Percentiles rank a stretch among this genome's conserved stretches.
Conservation (phyloP, 1,140 invertebrate species). For the Trichomalopsis sarcophagae region DNA sequence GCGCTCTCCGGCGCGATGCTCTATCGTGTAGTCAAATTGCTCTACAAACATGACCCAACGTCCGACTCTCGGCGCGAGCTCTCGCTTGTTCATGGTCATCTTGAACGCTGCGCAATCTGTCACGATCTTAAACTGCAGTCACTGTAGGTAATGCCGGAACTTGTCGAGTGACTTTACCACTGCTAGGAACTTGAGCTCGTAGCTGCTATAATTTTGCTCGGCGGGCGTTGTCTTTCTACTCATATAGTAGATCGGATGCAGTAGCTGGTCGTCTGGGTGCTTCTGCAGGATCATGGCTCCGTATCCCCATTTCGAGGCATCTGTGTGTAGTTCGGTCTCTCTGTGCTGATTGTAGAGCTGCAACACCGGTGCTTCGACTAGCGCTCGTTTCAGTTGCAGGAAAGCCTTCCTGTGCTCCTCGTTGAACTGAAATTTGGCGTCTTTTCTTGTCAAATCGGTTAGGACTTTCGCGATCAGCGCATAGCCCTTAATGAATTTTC, state of each 20-base stretch:
- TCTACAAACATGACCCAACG: no score
- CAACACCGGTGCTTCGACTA: neutral
- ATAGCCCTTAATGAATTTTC: conserved; percentile 57
- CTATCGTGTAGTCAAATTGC: no score
- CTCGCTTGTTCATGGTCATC: no score
- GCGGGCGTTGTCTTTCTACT: conserved; percentile 5
- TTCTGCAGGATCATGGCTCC: neutral
- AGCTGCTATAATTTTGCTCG: no score
- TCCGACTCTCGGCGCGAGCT: no score
- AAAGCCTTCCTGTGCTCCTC: conserved; percentile 50
- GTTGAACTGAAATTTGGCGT: neutral
- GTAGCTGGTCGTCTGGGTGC: neutral
- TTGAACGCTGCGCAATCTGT: no score
- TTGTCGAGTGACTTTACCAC: no score
- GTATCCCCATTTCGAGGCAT: neutral
- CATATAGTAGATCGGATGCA: neutral
- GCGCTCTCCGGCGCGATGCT: no score
- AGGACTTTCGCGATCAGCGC: conserved; percentile 51
- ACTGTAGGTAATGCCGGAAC: no score
- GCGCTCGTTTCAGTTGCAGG: neutral
- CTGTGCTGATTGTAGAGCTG: neutral
- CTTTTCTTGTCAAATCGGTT: conserved; percentile 49
- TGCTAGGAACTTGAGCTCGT: no score
- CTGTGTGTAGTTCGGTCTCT: conserved; percentile 28
- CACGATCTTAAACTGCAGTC: no score